phyloP scores from a whole-genome alignment of 2,113 vertebrate species.

The Ploceus nigricollis region DNA sequence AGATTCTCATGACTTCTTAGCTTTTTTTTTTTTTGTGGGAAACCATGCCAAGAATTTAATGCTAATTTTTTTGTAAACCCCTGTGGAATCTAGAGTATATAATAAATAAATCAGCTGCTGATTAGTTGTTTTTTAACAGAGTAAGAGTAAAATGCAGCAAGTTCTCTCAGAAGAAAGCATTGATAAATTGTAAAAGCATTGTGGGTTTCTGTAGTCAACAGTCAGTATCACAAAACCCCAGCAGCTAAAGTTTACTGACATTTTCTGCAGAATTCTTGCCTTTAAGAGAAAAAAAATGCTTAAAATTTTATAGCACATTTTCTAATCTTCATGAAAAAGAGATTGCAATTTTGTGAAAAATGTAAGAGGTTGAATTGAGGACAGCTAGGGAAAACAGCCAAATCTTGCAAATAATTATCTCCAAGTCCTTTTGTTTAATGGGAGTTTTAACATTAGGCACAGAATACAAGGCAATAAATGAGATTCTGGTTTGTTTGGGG shows the following conservation, averaged over 20 bases:
- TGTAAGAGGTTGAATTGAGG: not conserved
- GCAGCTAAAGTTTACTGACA: not conserved
- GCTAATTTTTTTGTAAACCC: not conserved
- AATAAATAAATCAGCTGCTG: not conserved
- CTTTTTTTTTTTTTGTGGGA: not conserved
- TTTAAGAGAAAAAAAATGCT: not conserved
- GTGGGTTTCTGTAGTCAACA: not conserved
- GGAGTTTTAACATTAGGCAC: not conserved
- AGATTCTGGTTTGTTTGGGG: not conserved
- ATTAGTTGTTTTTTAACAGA: not conserved
- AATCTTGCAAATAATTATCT: not conserved
- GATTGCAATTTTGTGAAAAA: not conserved
- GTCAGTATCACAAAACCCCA: not conserved
- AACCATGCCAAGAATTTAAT: not conserved
- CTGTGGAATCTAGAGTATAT: not conserved
- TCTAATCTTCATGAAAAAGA: not conserved
- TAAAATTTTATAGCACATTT: not conserved
- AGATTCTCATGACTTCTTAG: not conserved
- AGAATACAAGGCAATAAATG: not conserved
- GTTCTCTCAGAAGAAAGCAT: not conserved
- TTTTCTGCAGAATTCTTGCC: not conserved
- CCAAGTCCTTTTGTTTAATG: not conserved
- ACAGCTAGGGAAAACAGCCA: not conserved
- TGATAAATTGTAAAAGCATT: not conserved
- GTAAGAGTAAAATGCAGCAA: not conserved